A percentile compares a stretch with the other conserved stretches of the same genome.
Evolutionary conservation across 2,113 vertebrate species (phyloP).

Genomic region (Hyperopisus bebe): DNA sequence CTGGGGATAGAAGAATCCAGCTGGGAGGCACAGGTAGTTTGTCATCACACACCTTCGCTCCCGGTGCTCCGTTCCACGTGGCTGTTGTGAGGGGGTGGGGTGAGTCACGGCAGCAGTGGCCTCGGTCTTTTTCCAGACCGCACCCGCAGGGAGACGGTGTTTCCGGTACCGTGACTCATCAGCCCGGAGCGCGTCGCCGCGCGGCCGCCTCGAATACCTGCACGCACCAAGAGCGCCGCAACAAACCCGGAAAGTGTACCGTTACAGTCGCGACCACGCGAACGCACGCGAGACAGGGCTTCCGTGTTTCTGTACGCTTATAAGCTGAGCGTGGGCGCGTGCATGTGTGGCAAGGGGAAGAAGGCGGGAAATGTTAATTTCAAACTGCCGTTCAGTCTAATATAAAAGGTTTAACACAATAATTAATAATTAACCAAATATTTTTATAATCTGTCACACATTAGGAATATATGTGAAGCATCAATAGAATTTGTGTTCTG

Average conservation of each 20-base stretch:
- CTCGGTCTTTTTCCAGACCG: not conserved
- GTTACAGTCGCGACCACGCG: not conserved
- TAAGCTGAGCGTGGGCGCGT: not conserved
- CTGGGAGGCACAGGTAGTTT: not conserved
- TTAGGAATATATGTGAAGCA: not conserved
- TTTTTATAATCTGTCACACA: not conserved
- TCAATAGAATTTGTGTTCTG: not conserved
- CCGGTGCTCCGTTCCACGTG: not conserved
- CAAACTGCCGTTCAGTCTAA: not conserved
- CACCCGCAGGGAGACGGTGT: not conserved
- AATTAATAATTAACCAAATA: not conserved
- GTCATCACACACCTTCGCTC: not conserved
- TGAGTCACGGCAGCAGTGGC: not conserved
- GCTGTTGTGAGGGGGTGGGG: not conserved
- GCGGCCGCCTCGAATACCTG: not conserved
- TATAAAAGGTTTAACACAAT: too few species aligned
- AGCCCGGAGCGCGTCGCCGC: not conserved
- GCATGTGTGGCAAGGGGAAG: not conserved
- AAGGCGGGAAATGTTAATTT: not conserved
- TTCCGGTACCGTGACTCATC: conserved; percentile 13
- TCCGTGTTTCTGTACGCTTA: not conserved
- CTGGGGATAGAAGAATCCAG: not conserved
- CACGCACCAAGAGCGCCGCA: not conserved
- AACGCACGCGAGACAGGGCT: not conserved
- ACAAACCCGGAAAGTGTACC: not conserved